These are phyloP conservation scores for Drosophila fuyamai DNA, from an alignment of 1,140 invertebrate genomes.

Conservation along the genomic window DNA sequence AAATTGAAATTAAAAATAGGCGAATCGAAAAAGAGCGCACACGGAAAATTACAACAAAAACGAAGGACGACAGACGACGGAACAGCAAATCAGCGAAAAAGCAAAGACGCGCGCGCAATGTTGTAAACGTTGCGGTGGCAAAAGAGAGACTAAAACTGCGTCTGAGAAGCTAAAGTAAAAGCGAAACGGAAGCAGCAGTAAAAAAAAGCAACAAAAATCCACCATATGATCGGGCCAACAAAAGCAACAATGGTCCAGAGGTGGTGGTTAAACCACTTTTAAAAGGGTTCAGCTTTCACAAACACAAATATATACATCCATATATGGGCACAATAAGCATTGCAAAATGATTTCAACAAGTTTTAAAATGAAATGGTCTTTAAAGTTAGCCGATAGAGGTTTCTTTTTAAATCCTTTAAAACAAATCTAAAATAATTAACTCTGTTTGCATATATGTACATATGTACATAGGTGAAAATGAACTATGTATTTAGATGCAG, in stretches of 20 bases:
- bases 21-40: slow-evolving; percentile 33
- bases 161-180: slow-evolving; percentile 10
- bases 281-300: slow-evolving; percentile 4
- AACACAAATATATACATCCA: background rate
- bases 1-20: slow-evolving; percentile 45
- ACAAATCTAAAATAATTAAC: no score
- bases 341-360: background rate
- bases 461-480: no score
- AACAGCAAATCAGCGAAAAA: slow-evolving; percentile 20
- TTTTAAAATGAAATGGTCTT: background rate
- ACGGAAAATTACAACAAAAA: slow-evolving; percentile 33
- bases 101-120: slow-evolving; percentile 67
- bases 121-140: slow-evolving; percentile 55
- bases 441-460: no score
- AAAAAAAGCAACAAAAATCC: slow-evolving; percentile 27
- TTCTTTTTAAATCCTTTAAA: no score
- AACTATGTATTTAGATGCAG: no score
- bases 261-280: slow-evolving; percentile 6
- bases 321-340: background rate
- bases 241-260: slow-evolving; percentile 3
- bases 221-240: slow-evolving; percentile 59
- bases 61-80: slow-evolving; percentile 30
- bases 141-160: slow-evolving; percentile 59
- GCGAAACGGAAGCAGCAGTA: slow-evolving; percentile 19
- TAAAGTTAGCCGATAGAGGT: background rate